Evolutionary conservation across 2,888 invertebrate species (phyloP), one percentile per base, ranked within the genome.

Genomic region (Cerastoderma edule): DNA sequence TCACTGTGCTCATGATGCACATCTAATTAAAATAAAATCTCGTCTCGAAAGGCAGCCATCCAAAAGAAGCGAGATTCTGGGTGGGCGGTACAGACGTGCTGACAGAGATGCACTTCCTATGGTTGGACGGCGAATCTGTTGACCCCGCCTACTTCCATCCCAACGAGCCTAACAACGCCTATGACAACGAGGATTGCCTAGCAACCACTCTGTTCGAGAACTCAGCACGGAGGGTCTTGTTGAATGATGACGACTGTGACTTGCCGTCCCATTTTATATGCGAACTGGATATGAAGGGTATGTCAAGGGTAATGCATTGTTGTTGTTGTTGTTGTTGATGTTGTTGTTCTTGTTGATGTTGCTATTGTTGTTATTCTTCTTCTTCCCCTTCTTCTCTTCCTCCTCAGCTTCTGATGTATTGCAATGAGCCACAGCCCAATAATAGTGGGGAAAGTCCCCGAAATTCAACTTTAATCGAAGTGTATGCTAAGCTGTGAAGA

Each of bases 171-270:
- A 69, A 69, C 27, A 46, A 53, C 35, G 30, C 24, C n/a, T 30
- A 30, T 19, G 44, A 44, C 5, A 44, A 53, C 1, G 75, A 75
- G 32, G 60, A 72, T 28, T 75, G 75, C 44, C 67, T 63, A 24
- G 71, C 75, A 3, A 53, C 57, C 24, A 66, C 60, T 0, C 67
- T 65, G 16, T 67, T 39, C 19, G 22, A 46, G n/a, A 13, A 16
- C 4, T 8, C n/a, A 1, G 30, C 57, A 6, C 30, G 16, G n/a
- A 27, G 66, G 16, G 35, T 57, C 2, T n/a, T 75, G 19, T 39
- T 75, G 53, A 75, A 70, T 30, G 75, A 75, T 30, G 60, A 50
- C 28, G 50, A 66, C 24, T 75, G 75, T 50, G 13, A 22, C 0
- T 4, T 44, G 10, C 46, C 35, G 13, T 67, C 60, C 10, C 30